Conservation (phyloP, 2,113 vertebrate genomes). For the Melierax canorus region DNA sequence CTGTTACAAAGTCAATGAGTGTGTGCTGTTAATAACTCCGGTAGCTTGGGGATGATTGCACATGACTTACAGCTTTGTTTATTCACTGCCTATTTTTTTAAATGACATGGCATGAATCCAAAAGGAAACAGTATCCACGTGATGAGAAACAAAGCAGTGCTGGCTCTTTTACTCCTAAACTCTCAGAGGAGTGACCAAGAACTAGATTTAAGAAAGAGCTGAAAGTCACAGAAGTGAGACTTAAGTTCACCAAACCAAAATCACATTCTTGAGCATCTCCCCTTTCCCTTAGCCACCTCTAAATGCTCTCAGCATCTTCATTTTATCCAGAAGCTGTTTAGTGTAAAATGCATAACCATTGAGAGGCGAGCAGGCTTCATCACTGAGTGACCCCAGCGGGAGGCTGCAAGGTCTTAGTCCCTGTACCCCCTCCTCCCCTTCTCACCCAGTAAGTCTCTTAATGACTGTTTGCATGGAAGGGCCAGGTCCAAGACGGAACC, state of each 20-base stretch:
- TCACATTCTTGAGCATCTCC: not conserved
- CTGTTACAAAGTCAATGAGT: not conserved
- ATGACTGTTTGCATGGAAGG: not conserved
- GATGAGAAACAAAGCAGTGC: not conserved
- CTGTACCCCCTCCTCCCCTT: not conserved
- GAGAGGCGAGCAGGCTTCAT: not conserved
- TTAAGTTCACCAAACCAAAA: not conserved
- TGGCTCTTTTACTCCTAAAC: not conserved
- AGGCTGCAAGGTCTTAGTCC: not conserved
- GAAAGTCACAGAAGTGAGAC: not conserved
- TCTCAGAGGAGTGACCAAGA: not conserved
- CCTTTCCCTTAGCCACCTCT: not conserved
- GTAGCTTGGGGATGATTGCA: not conserved
- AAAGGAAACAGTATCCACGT: constrained; percentile 1
- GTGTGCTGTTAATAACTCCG: not conserved
- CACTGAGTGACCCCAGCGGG: rapidly evolving
- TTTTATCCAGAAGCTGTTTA: not conserved
- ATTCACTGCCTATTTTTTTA: not conserved
- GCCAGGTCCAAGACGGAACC: not conserved
- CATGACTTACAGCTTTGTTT: constrained; percentile 36
- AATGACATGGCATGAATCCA: not conserved
- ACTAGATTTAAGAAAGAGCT: not conserved
- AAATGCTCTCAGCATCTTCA: not conserved
- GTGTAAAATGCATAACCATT: not conserved
- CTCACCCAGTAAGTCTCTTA: not conserved